Percentiles rank a stretch among this genome's conserved stretches.
phyloP scores from a whole-genome alignment of 2,113 vertebrate species.

The Nicator chloris region DNA sequence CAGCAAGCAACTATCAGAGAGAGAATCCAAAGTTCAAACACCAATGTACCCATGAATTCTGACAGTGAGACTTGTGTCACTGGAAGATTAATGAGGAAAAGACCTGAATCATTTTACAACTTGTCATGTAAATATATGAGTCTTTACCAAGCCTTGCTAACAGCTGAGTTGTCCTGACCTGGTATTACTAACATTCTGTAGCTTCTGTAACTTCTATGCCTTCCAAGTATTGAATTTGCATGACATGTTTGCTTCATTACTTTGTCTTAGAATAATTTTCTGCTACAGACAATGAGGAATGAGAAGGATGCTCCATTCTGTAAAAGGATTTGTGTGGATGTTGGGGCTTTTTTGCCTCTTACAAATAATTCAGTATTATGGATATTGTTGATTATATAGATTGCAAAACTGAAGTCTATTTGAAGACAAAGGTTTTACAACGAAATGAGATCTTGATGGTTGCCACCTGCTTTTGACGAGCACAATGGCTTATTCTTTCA shows the following conservation, averaged over 20 bases:
- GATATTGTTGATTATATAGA: background rate
- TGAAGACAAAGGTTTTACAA: background rate
- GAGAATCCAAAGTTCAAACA: no score
- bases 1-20: background rate
- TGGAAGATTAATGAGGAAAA: background rate
- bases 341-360: background rate
- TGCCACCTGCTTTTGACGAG: background rate
- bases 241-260: background rate
- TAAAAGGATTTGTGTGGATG: background rate
- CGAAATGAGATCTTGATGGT: background rate
- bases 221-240: background rate
- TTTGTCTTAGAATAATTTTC: background rate
- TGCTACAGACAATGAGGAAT: background rate
- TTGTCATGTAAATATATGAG: background rate
- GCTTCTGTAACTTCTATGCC: background rate
- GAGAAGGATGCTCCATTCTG: background rate
- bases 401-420: background rate
- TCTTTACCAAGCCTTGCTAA: background rate
- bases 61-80: background rate
- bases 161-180: background rate
- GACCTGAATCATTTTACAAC: background rate
- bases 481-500: background rate
- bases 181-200: background rate
- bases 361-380: background rate
- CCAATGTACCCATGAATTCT: background rate